Percentiles rank a stretch among this genome's conserved stretches.
phyloP scores from a whole-genome alignment of 2,113 vertebrate species.

The Semicossyphus pulcher region DNA sequence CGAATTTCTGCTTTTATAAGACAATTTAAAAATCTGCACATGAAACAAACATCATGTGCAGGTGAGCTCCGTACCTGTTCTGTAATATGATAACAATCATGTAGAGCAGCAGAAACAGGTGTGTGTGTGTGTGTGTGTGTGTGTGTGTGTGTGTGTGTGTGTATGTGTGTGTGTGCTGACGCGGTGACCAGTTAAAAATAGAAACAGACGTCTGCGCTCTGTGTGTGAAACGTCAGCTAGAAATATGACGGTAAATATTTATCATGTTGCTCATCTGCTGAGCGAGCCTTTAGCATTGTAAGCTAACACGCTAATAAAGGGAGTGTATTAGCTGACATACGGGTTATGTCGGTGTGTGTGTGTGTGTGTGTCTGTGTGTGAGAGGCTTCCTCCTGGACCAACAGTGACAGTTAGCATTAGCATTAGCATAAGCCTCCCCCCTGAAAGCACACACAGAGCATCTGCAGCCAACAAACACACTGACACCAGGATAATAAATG shows the following conservation, averaged over 20 bases:
- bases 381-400: too few species aligned
- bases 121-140: too few species aligned
- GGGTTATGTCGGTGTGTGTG: neutral
- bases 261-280: neutral
- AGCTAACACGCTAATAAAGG: constrained; percentile 18
- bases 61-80: too few species aligned
- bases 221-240: neutral
- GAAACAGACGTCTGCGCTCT: neutral
- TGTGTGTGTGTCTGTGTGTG: neutral
- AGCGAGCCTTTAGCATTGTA: neutral
- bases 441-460: constrained; percentile 6
- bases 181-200: constrained; percentile 8
- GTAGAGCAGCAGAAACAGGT: too few species aligned
- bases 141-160: too few species aligned
- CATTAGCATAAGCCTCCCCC: constrained; percentile 18
- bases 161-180: neutral
- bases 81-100: neutral
- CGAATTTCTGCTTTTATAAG: too few species aligned
- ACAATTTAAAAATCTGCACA: too few species aligned
- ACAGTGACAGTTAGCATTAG: neutral
- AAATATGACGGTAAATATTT: constrained; percentile 24
- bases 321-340: neutral
- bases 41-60: too few species aligned
- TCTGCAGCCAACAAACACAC: neutral
- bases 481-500: too few species aligned